These are phyloP conservation scores for Lagopus leucura DNA, from an alignment of 2,113 vertebrate species.

Conservation along the genomic window DNA sequence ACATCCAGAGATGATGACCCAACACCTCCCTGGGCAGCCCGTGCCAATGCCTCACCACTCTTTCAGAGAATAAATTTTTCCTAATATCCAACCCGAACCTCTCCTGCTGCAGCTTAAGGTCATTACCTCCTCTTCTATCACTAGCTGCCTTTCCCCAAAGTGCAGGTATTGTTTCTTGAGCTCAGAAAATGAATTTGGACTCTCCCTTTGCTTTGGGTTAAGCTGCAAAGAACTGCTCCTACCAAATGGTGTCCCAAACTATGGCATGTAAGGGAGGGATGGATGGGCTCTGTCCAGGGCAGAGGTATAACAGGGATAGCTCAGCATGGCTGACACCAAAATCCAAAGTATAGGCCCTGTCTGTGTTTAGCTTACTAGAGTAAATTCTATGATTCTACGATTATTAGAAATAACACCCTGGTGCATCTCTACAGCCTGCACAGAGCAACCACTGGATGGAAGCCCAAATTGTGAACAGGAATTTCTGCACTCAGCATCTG, in stretches of 20 bases:
- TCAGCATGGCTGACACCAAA: neutral
- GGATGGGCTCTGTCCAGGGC: neutral
- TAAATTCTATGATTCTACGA: neutral
- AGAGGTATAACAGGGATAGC: neutral
- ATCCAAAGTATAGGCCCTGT: neutral
- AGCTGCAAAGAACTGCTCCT: neutral
- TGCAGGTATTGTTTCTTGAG: neutral
- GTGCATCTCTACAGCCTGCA: neutral
- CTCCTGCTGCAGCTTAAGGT: neutral
- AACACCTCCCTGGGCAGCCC: neutral
- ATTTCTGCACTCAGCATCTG: neutral
- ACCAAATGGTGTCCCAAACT: neutral
- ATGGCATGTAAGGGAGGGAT: neutral
- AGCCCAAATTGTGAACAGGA: neutral
- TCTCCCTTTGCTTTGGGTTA: neutral
- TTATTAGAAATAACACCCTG: neutral
- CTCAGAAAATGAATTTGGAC: neutral
- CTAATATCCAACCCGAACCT: neutral
- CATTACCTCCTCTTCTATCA: neutral
- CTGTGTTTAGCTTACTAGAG: neutral
- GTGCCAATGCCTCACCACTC: neutral
- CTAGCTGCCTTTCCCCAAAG: neutral
- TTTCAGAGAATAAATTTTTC: neutral
- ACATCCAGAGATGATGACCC: too few relatives aligned
- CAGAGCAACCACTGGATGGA: neutral